Evolutionary conservation across 2,797 vertebrate species (phyloP).

Genomic region (Enteromius treurensis): DNA sequence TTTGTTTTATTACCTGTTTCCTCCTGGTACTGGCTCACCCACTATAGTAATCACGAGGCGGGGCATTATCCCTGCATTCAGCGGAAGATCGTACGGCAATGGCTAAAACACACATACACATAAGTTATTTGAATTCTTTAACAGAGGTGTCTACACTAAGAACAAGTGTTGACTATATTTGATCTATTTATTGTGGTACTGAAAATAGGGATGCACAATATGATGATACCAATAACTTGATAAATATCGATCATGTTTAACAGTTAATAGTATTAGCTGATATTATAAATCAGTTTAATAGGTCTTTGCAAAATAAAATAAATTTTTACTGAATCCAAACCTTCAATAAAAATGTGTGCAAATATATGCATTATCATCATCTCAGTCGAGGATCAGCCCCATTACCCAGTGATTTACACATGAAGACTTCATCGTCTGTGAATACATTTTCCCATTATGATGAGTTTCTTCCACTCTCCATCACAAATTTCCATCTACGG

Average conservation of each 20-base stretch:
- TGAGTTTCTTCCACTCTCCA: slow-evolving; percentile 8
- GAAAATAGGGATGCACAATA: too few relatives aligned
- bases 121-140: not conserved
- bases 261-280: too few relatives aligned
- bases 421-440: not conserved
- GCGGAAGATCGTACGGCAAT: slow-evolving; percentile 83
- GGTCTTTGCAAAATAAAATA: not conserved
- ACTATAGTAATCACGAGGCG: slow-evolving; percentile 84
- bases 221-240: too few relatives aligned
- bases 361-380: not conserved
- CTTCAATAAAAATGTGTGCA: not conserved
- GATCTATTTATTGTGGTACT: too few relatives aligned
- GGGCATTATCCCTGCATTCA: slow-evolving; percentile 84
- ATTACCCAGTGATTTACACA: not conserved
- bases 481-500: not conserved
- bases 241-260: too few relatives aligned
- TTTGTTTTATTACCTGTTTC: slow-evolving; percentile 68
- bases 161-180: not conserved
- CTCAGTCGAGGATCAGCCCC: not conserved
- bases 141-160: not conserved
- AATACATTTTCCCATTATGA: not conserved
- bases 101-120: slow-evolving; percentile 73
- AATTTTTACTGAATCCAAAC: not conserved
- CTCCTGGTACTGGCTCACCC: slow-evolving; percentile 74
- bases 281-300: not conserved